A percentile compares a stretch with the other conserved stretches of the same genome.
These are phyloP conservation scores for Thaumatotibia leucotreta DNA, from an alignment of 1,140 invertebrate genomes.

Conservation along the genomic window DNA sequence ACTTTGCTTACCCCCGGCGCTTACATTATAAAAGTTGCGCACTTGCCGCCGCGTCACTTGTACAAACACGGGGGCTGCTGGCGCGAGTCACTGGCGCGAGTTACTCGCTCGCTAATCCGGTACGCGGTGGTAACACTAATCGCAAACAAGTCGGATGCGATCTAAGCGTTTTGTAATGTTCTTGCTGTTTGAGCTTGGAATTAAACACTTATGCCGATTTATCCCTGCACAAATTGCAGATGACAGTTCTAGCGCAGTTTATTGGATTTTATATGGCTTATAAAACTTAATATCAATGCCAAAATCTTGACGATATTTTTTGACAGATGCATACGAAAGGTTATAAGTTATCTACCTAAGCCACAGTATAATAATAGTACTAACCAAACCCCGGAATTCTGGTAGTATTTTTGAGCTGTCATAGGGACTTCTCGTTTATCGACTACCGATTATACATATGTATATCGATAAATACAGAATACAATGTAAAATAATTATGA, in stretches of 20 bases:
- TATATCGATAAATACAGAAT: too few relatives aligned
- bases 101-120: not conserved
- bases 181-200: not conserved
- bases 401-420: too few relatives aligned
- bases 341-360: too few relatives aligned
- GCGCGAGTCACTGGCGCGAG: not conserved
- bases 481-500: too few relatives aligned
- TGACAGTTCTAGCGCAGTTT: not conserved
- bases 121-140: not conserved
- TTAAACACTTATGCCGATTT: not conserved
- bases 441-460: too few relatives aligned
- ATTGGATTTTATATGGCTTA: too few relatives aligned
- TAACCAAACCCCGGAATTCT: too few relatives aligned
- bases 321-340: too few relatives aligned
- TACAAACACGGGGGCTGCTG: not conserved
- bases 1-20: not conserved
- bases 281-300: too few relatives aligned
- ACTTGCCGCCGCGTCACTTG: not conserved
- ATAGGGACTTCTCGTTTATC: too few relatives aligned
- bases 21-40: not conserved
- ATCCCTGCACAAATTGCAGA: not conserved
- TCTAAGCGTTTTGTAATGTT: not conserved
- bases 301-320: too few relatives aligned
- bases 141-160: not conserved
- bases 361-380: too few relatives aligned